phyloP scores from a whole-genome alignment of 2,888 invertebrate species.

The Dynastes hyllus region DNA sequence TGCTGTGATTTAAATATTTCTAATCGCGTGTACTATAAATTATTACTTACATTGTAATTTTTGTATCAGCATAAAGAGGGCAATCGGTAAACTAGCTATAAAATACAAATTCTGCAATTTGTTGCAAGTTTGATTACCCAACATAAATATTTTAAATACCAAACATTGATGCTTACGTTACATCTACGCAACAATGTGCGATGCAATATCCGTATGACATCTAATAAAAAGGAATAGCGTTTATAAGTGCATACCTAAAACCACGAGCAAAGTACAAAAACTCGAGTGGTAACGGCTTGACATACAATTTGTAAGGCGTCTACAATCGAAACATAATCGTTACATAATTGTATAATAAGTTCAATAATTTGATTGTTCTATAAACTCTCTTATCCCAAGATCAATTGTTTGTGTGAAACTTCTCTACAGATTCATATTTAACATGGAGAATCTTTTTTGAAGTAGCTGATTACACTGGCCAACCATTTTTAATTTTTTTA shows the following conservation, averaged over 20 bases:
- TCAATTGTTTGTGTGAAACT: background rate
- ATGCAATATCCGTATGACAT: slow-evolving; percentile 6
- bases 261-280: background rate
- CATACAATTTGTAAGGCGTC: background rate
- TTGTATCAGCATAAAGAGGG: background rate
- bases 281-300: background rate
- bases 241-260: background rate
- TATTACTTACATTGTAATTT: background rate
- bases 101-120: background rate
- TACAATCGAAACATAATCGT: background rate
- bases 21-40: background rate
- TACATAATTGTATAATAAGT: background rate
- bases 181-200: background rate
- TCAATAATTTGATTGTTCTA: background rate
- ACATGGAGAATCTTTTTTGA: too few relatives aligned
- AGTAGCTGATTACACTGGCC: too few relatives aligned
- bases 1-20: background rate
- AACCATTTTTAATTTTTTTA: too few relatives aligned
- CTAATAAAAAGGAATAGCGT: background rate
- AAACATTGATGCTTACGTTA: background rate
- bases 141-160: slow-evolving; percentile 2
- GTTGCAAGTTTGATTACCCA: slow-evolving; percentile 11
- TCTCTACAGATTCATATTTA: too few relatives aligned
- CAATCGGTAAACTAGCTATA: background rate
- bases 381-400: background rate